phyloP scores from a whole-genome alignment of 2,888 invertebrate genomes.

The Drosophila setosimentum region DNA sequence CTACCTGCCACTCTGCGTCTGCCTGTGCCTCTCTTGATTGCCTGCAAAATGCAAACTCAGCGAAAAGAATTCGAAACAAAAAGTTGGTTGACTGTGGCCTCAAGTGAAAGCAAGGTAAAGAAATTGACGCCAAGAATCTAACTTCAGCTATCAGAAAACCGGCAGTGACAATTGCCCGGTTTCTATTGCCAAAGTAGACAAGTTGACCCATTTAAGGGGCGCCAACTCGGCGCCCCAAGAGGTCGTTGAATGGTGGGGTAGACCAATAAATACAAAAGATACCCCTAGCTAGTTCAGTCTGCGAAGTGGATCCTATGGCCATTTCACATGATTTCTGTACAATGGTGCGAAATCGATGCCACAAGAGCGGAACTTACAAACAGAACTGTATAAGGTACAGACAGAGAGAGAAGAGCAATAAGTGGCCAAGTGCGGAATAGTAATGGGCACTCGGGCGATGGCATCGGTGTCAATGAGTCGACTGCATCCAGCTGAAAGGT shows the following conservation, averaged over 20 bases:
- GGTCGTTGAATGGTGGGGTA: background rate
- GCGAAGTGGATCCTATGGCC: conserved; percentile 29
- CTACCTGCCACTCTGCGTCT: conserved; percentile 5
- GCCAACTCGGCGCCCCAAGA: conserved; percentile 38
- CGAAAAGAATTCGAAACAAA: conserved; percentile 23
- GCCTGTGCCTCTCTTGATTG: conserved; percentile 15
- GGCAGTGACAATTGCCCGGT: conserved; percentile 71
- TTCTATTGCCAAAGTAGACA: conserved; percentile 68
- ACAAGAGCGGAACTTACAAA: conserved; percentile 30
- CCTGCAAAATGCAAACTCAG: conserved; percentile 62
- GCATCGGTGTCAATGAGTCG: conserved; percentile 59
- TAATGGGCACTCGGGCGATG: conserved; percentile 50
- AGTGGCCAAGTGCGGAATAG: conserved; percentile 59
- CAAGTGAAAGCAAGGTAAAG: conserved; percentile 25
- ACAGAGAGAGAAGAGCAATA: conserved; percentile 24
- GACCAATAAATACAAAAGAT: conserved; percentile 21
- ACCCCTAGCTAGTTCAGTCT: conserved; percentile 15
- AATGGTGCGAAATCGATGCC: conserved; percentile 57
- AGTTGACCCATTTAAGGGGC: conserved; percentile 70
- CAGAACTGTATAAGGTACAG: background rate
- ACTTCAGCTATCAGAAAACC: conserved; percentile 16
- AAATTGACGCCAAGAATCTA: conserved; percentile 16
- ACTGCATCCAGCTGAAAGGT: conserved; percentile 11
- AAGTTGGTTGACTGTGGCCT: conserved; percentile 26
- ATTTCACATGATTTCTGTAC: conserved; percentile 51